These are phyloP conservation scores for Disparrhopalites patrizii DNA, from an alignment of 2,888 invertebrate species.

Conservation along the genomic window DNA sequence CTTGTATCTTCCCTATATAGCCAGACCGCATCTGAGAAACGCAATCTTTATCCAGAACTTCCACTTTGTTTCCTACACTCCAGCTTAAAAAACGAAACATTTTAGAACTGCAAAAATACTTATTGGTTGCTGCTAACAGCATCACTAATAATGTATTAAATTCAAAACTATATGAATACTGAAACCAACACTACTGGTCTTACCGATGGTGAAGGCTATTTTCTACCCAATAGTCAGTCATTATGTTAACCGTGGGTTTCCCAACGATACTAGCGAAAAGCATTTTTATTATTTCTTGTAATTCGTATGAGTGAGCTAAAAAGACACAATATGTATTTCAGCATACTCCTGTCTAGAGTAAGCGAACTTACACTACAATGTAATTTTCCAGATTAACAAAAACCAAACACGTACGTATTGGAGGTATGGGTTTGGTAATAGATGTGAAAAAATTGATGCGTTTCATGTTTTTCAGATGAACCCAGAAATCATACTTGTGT, in stretches of 20 bases:
- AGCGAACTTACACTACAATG: no score
- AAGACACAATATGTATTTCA: no score
- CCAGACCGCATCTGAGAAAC: slow-evolving; percentile 3
- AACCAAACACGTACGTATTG: no score
- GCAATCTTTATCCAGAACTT: background rate
- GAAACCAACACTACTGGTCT: background rate
- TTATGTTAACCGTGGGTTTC: background rate
- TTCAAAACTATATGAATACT: background rate
- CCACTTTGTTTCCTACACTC: slow-evolving; percentile 3
- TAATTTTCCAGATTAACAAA: background rate
- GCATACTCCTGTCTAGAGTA: no score
- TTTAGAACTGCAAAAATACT: no score
- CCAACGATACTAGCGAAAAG: no score
- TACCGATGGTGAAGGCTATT: background rate
- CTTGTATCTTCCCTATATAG: background rate
- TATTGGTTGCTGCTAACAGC: no score
- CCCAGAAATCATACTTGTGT: background rate
- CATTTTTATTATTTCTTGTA: no score
- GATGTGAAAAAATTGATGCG: background rate
- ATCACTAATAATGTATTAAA: no score
- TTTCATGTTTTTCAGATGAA: background rate
- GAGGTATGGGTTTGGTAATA: no score
- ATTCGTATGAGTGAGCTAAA: no score
- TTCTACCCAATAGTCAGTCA: background rate
- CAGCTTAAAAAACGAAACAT: background rate